These are phyloP conservation scores for Bostrychus sinensis DNA, from an alignment of 2,113 vertebrate species.

Conservation along the genomic window DNA sequence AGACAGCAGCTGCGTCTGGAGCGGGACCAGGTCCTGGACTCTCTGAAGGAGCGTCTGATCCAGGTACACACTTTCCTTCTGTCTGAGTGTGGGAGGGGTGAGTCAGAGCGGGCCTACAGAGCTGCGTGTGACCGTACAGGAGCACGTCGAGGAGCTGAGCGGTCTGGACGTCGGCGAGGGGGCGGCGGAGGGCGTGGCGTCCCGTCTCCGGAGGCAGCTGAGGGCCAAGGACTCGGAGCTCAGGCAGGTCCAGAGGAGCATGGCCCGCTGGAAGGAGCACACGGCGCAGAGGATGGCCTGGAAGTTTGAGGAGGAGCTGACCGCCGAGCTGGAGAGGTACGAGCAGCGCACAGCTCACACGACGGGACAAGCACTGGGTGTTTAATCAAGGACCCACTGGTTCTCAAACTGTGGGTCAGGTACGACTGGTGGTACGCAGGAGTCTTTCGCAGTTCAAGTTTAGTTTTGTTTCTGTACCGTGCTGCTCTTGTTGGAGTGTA, in stretches of 20 bases:
- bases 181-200: slow-evolving; percentile 40
- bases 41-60: slow-evolving; percentile 67
- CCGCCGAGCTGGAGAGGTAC: slow-evolving; percentile 77
- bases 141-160: slow-evolving; percentile 81
- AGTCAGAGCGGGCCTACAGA: too few species aligned
- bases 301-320: slow-evolving; percentile 77
- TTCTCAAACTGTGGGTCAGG: too few species aligned
- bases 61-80: slow-evolving; percentile 53
- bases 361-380: too few species aligned
- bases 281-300: slow-evolving; percentile 70
- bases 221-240: slow-evolving; percentile 76
- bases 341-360: too few species aligned
- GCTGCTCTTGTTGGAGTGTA: too few species aligned
- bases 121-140: slow-evolving; percentile 59
- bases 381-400: too few species aligned
- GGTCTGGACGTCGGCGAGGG: slow-evolving; percentile 57
- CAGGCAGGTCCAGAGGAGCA: slow-evolving; percentile 72
- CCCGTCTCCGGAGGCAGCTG: slow-evolving; percentile 69
- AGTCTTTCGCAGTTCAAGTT: too few species aligned
- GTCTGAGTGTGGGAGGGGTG: background rate
- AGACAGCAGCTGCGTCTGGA: slow-evolving; percentile 67
- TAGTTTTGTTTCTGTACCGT: too few species aligned
- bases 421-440: too few species aligned
- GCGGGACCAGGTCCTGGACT: slow-evolving; percentile 65
- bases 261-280: slow-evolving; percentile 77